Evolutionary conservation across 1,140 invertebrate genomes (phyloP), one percentile per base, ranked within the genome.

Genomic region (Tetramorium simillimum): DNA sequence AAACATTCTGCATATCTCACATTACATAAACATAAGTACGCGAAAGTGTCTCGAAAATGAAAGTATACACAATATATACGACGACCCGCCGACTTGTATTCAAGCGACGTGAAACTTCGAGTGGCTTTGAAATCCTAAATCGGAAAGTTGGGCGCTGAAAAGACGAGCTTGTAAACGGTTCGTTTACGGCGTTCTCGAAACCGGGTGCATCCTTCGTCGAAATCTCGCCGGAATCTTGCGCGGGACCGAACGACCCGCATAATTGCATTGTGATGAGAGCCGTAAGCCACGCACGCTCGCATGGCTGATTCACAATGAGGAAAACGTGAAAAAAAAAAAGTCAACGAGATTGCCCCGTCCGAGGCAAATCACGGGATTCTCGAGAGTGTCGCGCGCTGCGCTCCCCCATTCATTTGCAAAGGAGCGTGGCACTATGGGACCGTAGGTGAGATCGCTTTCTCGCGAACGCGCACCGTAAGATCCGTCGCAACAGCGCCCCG

Each of bases 331-430:
- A 67, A 87, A 67, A 87, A 89, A 88, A 89, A 91, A 91, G 90
- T 85, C 76, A 91, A 91, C 60, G 58, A 86, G 90, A 91, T 89
- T 67, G 80, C 76, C 89, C 51, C 40, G 12, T n/a, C 78, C 16
- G 53, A 56, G 14, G 58, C 40, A 21, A 90, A 90, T 90, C 88
- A 58, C 40, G 33, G 72, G 28, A 28, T 46, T 58, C 51, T 88
- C 70, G 40, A 77, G 21, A 60, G 53, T 9, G 40, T 43, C 80
- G 67, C 14, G 73, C 33, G 21, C 40, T 46, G 5, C n/a, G 28
- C 12, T 56, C 21, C 49, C 37, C 86, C 63, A 90, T 91, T 91
- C 82, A 87, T 78, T 91, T 90, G 88, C 90, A 80, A 91, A 91
- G 70, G 6, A 89, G 88, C 86, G 69, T 58, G 33, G 33, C 21